Conservation (phyloP, 2,888 invertebrate species). For the Plagiodera versicolora region DNA sequence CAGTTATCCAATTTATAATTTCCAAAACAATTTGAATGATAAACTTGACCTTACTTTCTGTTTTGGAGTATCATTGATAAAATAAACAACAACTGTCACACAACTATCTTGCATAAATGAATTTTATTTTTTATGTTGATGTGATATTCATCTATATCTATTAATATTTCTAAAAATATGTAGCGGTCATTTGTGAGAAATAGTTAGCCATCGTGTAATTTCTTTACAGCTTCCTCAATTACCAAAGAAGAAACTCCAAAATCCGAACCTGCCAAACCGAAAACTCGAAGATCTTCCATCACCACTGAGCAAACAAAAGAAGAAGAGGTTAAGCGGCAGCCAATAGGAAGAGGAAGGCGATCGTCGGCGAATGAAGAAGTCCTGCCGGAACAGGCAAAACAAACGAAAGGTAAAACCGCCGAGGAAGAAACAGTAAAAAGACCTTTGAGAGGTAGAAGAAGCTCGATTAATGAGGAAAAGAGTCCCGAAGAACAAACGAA, state of each 20-base stretch:
- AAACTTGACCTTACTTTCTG: no score
- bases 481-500: conserved; percentile 17
- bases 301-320: conserved; percentile 16
- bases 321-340: conserved; percentile 8
- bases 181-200: not conserved
- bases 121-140: no score
- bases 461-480: conserved; percentile 12
- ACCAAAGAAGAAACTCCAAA: conserved; percentile 26
- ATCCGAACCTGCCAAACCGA: conserved; percentile 16
- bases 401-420: not conserved
- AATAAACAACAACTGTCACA: no score
- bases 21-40: no score
- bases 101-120: no score
- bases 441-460: conserved; percentile 22
- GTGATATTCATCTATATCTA: not conserved
- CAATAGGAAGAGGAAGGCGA: conserved; percentile 4
- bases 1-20: no score
- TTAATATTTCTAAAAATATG: not conserved
- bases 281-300: conserved; percentile 17
- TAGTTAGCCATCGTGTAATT: not conserved
- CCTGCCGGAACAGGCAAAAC: conserved; percentile 15
- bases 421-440: conserved; percentile 18
- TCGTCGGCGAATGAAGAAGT: conserved; percentile 8
- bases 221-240: conserved; percentile 29
- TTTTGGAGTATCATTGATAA: no score